phyloP scores from a whole-genome alignment of 1,140 invertebrate species.

The Onthophagus taurus region DNA sequence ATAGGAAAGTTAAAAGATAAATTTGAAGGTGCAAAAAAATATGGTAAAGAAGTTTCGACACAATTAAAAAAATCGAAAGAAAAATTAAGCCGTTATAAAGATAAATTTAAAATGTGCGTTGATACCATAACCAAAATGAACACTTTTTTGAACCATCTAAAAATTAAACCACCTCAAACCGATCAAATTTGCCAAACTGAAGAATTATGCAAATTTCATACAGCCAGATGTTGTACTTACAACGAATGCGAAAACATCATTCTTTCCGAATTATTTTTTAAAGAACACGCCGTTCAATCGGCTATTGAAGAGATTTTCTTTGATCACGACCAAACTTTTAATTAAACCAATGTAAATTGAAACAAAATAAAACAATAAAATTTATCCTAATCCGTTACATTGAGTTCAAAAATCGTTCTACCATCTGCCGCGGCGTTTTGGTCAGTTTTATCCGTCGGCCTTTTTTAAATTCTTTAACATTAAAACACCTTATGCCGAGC shows the following conservation, averaged over 20 bases:
- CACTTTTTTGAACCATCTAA: background rate
- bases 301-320: slow-evolving; percentile 4
- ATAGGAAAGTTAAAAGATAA: background rate
- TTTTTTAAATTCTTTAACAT: slow-evolving; percentile 22
- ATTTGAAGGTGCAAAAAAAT: background rate
- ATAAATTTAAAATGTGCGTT: slow-evolving; percentile 6
- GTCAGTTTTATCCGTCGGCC: too few species aligned
- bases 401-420: too few species aligned
- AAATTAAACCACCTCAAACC: background rate
- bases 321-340: too few species aligned
- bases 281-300: background rate
- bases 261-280: slow-evolving; percentile 7
- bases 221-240: background rate
- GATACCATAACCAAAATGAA: slow-evolving; percentile 5
- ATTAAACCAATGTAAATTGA: too few species aligned
- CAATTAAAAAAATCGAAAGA: slow-evolving; percentile 1
- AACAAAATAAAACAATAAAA: too few species aligned
- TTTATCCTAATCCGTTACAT: too few species aligned
- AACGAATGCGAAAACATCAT: slow-evolving; percentile 8
- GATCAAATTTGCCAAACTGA: too few species aligned
- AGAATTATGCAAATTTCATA: background rate
- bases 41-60: background rate
- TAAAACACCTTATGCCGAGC: slow-evolving; percentile 25
- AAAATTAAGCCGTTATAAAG: background rate
- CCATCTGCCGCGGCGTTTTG: too few species aligned